phyloP scores from a whole-genome alignment of 2,888 invertebrate species.

The Lepidochrysops patricia region DNA sequence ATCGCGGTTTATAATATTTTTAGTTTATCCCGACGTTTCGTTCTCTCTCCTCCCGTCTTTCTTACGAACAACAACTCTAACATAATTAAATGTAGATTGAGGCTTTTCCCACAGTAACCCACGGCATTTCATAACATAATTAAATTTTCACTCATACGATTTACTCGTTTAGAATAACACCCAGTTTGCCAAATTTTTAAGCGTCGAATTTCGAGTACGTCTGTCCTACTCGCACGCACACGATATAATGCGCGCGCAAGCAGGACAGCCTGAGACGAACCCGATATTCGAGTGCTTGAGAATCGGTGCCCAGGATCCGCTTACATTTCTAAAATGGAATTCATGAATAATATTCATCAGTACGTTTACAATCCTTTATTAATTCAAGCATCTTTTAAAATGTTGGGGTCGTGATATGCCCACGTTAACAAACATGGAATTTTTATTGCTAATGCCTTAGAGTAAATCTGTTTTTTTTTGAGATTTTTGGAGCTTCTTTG shows the following conservation, averaged over 20 bases:
- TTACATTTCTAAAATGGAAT: background rate
- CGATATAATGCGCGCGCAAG: too few relatives aligned
- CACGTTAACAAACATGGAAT: background rate
- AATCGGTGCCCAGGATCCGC: too few relatives aligned
- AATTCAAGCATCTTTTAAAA: background rate
- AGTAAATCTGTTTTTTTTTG: background rate
- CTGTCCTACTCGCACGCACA: too few relatives aligned
- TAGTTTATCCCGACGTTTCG: too few relatives aligned
- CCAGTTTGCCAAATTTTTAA: too few relatives aligned
- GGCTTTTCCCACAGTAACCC: background rate
- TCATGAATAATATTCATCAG: background rate
- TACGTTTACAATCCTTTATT: background rate
- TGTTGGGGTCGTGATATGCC: background rate
- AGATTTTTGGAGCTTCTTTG: background rate
- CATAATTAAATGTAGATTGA: background rate
- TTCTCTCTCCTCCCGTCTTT: background rate
- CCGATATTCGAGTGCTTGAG: too few relatives aligned
- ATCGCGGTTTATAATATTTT: too few relatives aligned
- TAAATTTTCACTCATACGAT: background rate
- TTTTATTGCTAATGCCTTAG: background rate
- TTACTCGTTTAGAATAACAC: background rate
- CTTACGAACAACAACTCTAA: background rate
- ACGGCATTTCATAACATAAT: background rate
- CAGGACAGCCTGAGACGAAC: too few relatives aligned
- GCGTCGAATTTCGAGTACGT: too few relatives aligned